Evolutionary conservation across 2,888 invertebrate genomes (phyloP).

Genomic region (Lycophotia porphyrea): DNA sequence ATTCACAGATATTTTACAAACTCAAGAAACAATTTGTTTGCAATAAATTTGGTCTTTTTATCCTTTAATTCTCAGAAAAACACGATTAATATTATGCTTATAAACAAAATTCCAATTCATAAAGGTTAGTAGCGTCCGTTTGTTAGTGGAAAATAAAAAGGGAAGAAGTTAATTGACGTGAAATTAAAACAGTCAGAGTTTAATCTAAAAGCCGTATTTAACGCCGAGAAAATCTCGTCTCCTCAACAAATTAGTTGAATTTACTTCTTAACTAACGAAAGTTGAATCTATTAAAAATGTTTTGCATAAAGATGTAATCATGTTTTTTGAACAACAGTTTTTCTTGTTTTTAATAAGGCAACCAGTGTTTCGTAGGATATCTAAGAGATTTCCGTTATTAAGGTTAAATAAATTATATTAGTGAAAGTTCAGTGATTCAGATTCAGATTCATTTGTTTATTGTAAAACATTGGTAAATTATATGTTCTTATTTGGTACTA

Average conservation of each 20-base stretch:
- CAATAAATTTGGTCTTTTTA: not conserved
- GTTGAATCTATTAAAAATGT: slow-evolving; percentile 66
- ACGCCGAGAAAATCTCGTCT: slow-evolving; percentile 69
- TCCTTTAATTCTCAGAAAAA: slow-evolving; percentile 40
- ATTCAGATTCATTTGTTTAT: no score
- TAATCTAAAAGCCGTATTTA: slow-evolving; percentile 78
- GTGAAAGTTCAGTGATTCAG: slow-evolving; percentile 36
- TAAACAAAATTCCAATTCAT: slow-evolving; percentile 67
- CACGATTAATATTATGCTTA: slow-evolving; percentile 37
- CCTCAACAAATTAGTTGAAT: slow-evolving; percentile 76
- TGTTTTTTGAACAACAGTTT: slow-evolving; percentile 47
- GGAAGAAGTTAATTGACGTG: slow-evolving; percentile 80
- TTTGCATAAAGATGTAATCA: slow-evolving; percentile 49
- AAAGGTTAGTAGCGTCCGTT: slow-evolving; percentile 64
- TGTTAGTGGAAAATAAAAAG: slow-evolving; percentile 77
- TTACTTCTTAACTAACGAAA: slow-evolving; percentile 72
- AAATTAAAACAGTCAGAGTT: slow-evolving; percentile 80
- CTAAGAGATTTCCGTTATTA: not conserved
- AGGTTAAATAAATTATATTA: slow-evolving; percentile 12
- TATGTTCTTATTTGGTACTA: no score
- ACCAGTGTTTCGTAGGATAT: not conserved
- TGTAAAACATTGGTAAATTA: no score
- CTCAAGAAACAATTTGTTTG: not conserved
- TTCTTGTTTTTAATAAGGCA: slow-evolving; percentile 23
- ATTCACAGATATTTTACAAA: no score